A percentile compares a stretch with the other conserved stretches of the same genome.
phyloP scores from a whole-genome alignment of 2,888 invertebrate species.

The Pterobdella sp. region DNA sequence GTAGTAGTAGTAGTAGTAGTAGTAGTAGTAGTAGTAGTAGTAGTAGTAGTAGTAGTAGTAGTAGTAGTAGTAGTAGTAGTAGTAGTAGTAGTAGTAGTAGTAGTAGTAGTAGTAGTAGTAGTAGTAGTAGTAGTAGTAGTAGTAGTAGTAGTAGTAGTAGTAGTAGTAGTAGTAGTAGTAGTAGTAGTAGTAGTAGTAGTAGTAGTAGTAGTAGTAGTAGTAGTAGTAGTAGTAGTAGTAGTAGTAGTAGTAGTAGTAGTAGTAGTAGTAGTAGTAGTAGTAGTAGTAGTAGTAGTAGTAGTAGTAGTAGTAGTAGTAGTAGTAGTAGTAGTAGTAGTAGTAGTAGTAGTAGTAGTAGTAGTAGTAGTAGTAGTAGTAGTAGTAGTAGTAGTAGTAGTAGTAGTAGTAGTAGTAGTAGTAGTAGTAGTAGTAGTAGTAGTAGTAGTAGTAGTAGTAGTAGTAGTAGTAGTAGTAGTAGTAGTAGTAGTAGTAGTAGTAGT shows the following conservation, averaged over 20 bases:
- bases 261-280: slow-evolving; percentile 27
- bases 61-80: slow-evolving; percentile 27
- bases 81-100: slow-evolving; percentile 27
- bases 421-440: background rate
- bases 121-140: slow-evolving; percentile 7
- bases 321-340: slow-evolving; percentile 27
- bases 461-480: background rate
- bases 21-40: slow-evolving; percentile 31
- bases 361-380: slow-evolving; percentile 28
- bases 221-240: slow-evolving; percentile 27
- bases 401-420: slow-evolving; percentile 6
- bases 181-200: slow-evolving; percentile 32
- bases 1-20: slow-evolving; percentile 27
- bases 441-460: background rate
- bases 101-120: slow-evolving; percentile 30
- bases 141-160: slow-evolving; percentile 27
- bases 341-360: slow-evolving; percentile 27
- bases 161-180: slow-evolving; percentile 29
- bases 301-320: slow-evolving; percentile 28
- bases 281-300: slow-evolving; percentile 28
- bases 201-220: slow-evolving; percentile 6
- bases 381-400: slow-evolving; percentile 22
- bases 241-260: slow-evolving; percentile 24
- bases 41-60: slow-evolving; percentile 13
- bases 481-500: background rate